These are phyloP conservation scores for Mnemiopsis leidyi DNA, from an alignment of 37 sponge, comb jelly and placozoan species.

Conservation along the genomic window DNA sequence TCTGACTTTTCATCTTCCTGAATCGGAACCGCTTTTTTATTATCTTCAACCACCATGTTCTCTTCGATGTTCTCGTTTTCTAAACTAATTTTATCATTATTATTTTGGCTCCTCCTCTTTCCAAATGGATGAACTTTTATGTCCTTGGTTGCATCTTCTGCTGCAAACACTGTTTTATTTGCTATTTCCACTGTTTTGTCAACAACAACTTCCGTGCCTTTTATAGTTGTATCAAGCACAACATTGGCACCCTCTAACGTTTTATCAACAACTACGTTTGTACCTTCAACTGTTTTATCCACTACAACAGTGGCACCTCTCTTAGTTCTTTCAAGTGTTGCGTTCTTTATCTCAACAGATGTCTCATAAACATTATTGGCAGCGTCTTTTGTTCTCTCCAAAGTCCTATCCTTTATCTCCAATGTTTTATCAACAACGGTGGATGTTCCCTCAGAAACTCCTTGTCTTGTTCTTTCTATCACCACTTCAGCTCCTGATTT, in stretches of 20 bases:
- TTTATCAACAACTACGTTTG: neutral
- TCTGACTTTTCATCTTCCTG: no score
- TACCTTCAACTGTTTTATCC: neutral
- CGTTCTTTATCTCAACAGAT: neutral
- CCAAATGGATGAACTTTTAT: neutral
- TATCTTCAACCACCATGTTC: neutral
- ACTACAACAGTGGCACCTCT: neutral
- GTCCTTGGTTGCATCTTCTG: neutral
- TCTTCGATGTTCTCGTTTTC: neutral
- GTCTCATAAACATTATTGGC: neutral
- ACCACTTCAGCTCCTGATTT: neutral
- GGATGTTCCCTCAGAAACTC: neutral
- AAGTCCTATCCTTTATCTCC: neutral
- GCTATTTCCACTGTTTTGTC: neutral
- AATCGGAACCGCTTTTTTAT: neutral
- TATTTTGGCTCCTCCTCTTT: neutral
- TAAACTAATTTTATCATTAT: neutral
- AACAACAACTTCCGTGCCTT: neutral
- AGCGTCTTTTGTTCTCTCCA: neutral
- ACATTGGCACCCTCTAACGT: neutral
- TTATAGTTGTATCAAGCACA: neutral
- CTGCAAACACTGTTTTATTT: neutral
- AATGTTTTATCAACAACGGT: neutral
- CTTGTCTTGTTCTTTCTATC: neutral
- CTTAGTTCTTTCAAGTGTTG: neutral